phyloP scores from a whole-genome alignment of 2,113 vertebrate genomes.

The Phasianus colchicus region DNA sequence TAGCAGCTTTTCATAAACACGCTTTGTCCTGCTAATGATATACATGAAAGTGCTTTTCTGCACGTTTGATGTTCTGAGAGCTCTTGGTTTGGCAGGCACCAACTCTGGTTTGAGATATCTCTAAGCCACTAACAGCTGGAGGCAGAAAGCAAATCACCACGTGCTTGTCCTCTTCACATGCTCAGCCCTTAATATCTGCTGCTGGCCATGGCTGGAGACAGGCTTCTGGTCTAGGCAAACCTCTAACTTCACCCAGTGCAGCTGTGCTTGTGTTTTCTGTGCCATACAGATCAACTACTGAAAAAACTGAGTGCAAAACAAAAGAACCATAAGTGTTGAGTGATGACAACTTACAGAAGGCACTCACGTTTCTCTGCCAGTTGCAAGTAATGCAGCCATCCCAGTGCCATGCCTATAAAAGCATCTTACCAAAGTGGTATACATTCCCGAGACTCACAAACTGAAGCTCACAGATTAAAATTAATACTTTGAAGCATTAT shows the following conservation, averaged over 20 bases:
- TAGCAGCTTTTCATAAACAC: constrained; percentile 12
- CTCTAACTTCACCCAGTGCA: neutral
- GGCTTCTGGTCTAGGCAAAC: neutral
- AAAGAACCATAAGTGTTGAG: neutral
- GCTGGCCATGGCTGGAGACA: neutral
- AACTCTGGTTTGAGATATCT: neutral
- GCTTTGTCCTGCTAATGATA: neutral
- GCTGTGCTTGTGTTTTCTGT: neutral
- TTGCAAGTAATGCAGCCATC: neutral
- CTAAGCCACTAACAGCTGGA: constrained; percentile 37
- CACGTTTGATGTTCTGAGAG: constrained; percentile 51
- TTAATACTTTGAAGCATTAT: neutral
- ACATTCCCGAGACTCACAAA: neutral
- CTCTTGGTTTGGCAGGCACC: neutral
- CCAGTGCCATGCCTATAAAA: constrained; percentile 42
- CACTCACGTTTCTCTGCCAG: neutral
- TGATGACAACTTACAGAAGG: neutral
- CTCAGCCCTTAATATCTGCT: neutral
- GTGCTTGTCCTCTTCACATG: neutral
- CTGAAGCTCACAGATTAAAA: neutral
- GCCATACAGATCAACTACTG: neutral
- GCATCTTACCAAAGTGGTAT: constrained; percentile 1
- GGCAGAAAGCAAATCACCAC: neutral
- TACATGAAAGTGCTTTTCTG: constrained; percentile 47
- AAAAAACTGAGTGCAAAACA: neutral